Evolutionary conservation across 2,113 vertebrate genomes (phyloP).

Genomic region (Triplophysa dalaica): DNA sequence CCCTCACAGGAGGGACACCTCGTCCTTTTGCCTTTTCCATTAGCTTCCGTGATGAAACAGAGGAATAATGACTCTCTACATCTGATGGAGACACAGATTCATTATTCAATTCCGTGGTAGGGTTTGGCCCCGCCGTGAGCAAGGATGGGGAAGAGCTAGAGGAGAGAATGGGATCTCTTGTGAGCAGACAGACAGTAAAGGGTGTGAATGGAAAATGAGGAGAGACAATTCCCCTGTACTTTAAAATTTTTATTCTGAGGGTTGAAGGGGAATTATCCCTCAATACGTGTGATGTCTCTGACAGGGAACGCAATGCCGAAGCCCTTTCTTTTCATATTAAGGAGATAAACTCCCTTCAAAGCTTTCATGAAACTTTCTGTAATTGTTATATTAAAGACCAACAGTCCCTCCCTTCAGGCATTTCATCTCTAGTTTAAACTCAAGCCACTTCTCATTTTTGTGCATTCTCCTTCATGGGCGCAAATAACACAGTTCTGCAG

Average conservation of each 20-base stretch:
- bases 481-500: slow-evolving; percentile 32
- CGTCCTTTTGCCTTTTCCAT: slow-evolving; percentile 59
- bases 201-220: slow-evolving; percentile 32
- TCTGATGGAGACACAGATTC: slow-evolving; percentile 65
- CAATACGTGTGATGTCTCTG: slow-evolving; percentile 34
- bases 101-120: slow-evolving; percentile 59
- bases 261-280: slow-evolving; percentile 21
- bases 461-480: slow-evolving; percentile 30
- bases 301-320: slow-evolving; percentile 4
- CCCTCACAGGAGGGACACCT: slow-evolving; percentile 27
- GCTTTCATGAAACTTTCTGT: slow-evolving; percentile 41
- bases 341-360: slow-evolving; percentile 33
- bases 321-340: slow-evolving; percentile 15
- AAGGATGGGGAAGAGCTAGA: slow-evolving; percentile 55
- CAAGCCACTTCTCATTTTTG: slow-evolving; percentile 21
- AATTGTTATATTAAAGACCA: slow-evolving; percentile 34
- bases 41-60: slow-evolving; percentile 64
- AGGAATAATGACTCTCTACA: slow-evolving; percentile 53
- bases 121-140: slow-evolving; percentile 46
- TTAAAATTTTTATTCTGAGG: slow-evolving; percentile 17
- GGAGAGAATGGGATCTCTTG: slow-evolving; percentile 59
- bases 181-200: slow-evolving; percentile 49
- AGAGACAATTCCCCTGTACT: slow-evolving; percentile 29
- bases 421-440: slow-evolving; percentile 34
- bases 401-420: slow-evolving; percentile 24